Percentiles rank a stretch among this genome's conserved stretches.
These are phyloP conservation scores for Villa cingulata DNA, from an alignment of 2,888 invertebrate species.

Conservation along the genomic window DNA sequence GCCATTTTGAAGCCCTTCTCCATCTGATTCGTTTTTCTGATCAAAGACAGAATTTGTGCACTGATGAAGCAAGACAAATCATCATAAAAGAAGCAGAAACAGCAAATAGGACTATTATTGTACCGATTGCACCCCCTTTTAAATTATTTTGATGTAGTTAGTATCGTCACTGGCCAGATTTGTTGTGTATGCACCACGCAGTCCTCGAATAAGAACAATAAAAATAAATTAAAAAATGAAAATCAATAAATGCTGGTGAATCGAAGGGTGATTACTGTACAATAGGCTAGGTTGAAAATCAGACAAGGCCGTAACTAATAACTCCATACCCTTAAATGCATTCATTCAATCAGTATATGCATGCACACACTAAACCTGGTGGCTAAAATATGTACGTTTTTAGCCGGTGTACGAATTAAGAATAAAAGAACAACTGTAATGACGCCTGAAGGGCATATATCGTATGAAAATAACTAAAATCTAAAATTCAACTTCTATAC, in stretches of 20 bases:
- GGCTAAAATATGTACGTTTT: not conserved
- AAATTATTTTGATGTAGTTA: not conserved
- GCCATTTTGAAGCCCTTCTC: constrained; percentile 13
- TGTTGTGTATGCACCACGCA: constrained; percentile 7
- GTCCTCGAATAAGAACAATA: constrained; percentile 4
- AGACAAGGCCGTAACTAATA: constrained; percentile 2
- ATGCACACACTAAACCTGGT: constrained; percentile 1
- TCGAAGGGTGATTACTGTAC: constrained; percentile 9
- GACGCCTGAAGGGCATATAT: not conserved
- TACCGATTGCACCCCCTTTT: not conserved
- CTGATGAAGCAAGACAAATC: constrained; percentile 4
- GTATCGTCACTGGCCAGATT: constrained; percentile 5
- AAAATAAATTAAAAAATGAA: constrained; percentile 4
- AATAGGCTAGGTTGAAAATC: constrained; percentile 4
- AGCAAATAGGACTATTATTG: constrained; percentile 7
- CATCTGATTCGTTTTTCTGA: constrained; percentile 11
- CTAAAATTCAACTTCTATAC: too few relatives aligned
- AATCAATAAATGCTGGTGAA: constrained; percentile 10
- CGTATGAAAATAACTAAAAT: not conserved
- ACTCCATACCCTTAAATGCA: not conserved
- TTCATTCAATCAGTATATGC: not conserved
- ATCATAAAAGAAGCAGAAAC: not conserved
- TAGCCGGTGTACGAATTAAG: not conserved
- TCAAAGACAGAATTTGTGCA: constrained; percentile 2
- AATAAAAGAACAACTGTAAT: not conserved